Evolutionary conservation across 2,113 vertebrate genomes (phyloP).

Genomic region (Hoplias malabaricus): DNA sequence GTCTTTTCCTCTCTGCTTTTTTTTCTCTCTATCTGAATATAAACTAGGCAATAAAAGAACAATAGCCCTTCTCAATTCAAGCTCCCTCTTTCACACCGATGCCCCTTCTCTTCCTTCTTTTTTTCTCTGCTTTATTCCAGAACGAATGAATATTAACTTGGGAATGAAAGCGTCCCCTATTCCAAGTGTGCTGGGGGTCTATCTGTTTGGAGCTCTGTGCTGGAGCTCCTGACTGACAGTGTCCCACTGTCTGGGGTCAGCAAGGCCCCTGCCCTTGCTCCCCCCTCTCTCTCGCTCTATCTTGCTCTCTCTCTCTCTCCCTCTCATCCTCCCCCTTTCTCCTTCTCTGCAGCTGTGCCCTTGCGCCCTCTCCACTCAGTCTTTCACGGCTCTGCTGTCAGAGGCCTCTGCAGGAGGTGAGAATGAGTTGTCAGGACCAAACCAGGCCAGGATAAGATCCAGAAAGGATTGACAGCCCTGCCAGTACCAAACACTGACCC

Average conservation of each 20-base stretch:
- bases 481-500: slow-evolving; percentile 36
- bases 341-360: slow-evolving; percentile 50
- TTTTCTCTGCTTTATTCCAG: slow-evolving; percentile 13
- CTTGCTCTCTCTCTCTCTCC: slow-evolving; percentile 43
- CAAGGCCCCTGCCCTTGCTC: slow-evolving; percentile 32
- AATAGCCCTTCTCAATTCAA: slow-evolving; percentile 31
- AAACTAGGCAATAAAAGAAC: slow-evolving; percentile 33
- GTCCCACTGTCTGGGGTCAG: slow-evolving; percentile 51
- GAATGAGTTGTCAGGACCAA: slow-evolving; percentile 57
- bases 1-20: neutral
- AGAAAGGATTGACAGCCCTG: slow-evolving; percentile 49
- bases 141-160: slow-evolving; percentile 43
- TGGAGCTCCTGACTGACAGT: slow-evolving; percentile 58
- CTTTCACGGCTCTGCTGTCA: slow-evolving; percentile 48
- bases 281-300: slow-evolving; percentile 23
- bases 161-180: slow-evolving; percentile 44
- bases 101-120: slow-evolving; percentile 2
- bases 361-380: slow-evolving; percentile 54
- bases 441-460: slow-evolving; percentile 45
- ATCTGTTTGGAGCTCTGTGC: slow-evolving; percentile 9
- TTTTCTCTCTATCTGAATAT: slow-evolving; percentile 3
- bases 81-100: neutral
- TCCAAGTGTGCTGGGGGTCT: slow-evolving; percentile 30
- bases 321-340: slow-evolving; percentile 9
- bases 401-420: slow-evolving; percentile 48